Base-by-base conservation (phyloP, 2,797 vertebrate species). In the Oryzias dopingdopingensis region DNA sequence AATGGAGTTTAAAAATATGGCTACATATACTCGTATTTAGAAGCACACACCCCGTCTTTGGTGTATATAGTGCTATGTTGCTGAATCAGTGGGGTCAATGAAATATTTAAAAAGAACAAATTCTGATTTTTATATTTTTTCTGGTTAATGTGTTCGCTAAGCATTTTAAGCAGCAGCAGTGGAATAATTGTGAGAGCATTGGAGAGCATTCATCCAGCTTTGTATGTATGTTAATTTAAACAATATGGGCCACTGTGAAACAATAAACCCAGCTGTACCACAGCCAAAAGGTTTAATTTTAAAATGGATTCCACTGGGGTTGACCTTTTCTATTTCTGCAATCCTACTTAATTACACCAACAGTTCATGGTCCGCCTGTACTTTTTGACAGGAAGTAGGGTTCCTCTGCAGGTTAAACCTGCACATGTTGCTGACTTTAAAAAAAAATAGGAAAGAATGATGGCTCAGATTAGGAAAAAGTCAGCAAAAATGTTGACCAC, bases 211-310 rank as follows among this genome's bases (percentile, higher is more conserved):
- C 74, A 74, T 82, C 78, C 82, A 78, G 74, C 52, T 74, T 62
- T 53, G 70, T 59, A 43, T 40, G 60, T 52, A 48, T 65, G 52
- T 50, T 65, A 57, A 78, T 73, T 55, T 42, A 73, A 74, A 45
- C 42, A 43, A 56, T 17, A 52, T 32, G 6, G 20, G 56, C 42
- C 15, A 13, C 59, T 42, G 8, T 42, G 32, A 37, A 49, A 54
- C 54, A 60, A 50, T 53, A 22, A 12, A 12, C 5, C 32, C 62
- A 75, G 20, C 54, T 60, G 47, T 14, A 64, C 41, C 57, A 29
- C 51, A 62, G 53, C 51, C 67, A 67, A 67, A 79, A 67, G 82
- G 83, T 82, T 81, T 67, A 75, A 78, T 71, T 50, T 37, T 37
- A 37, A 37, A 37, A 26, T 45, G 43, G 44, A 58, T 60, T 72